Percentiles rank a stretch among this genome's conserved stretches.
Conservation (phyloP, 2,113 vertebrate species). For the Paratilapia polleni region DNA sequence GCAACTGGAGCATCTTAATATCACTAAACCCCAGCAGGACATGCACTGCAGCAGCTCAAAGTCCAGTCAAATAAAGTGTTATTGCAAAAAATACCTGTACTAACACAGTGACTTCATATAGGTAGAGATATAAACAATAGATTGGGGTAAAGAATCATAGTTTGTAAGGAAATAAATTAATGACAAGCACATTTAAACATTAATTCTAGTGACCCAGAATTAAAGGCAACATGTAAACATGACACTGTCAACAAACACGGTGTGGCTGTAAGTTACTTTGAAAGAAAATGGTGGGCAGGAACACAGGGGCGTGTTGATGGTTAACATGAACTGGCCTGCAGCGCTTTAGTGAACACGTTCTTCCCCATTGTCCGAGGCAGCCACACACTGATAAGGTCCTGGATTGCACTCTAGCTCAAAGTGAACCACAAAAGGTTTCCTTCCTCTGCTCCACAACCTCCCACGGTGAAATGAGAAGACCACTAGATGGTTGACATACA, state of each 20-base stretch:
- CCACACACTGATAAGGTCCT: slow-evolving; percentile 61
- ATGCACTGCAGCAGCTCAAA: not conserved
- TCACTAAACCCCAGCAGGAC: slow-evolving; percentile 40
- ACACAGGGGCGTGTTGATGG: slow-evolving; percentile 3
- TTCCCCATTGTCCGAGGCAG: slow-evolving; percentile 60
- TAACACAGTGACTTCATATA: not conserved
- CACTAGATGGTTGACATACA: slow-evolving; percentile 44
- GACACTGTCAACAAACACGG: not conserved
- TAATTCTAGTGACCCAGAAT: not conserved
- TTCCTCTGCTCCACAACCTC: slow-evolving; percentile 56
- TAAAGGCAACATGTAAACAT: not conserved
- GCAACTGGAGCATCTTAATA: slow-evolving; percentile 36
- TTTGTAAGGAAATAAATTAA: not conserved
- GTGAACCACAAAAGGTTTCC: slow-evolving; percentile 61
- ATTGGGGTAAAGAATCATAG: not conserved
- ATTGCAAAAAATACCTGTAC: slow-evolving; percentile 9
- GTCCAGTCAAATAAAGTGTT: slow-evolving; percentile 14
- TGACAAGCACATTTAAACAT: not conserved
- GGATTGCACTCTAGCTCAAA: slow-evolving; percentile 57
- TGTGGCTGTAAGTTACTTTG: not conserved
- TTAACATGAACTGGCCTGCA: slow-evolving; percentile 35
- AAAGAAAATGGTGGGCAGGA: slow-evolving; percentile 2
- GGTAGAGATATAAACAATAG: not conserved
- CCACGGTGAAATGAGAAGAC: slow-evolving; percentile 62
- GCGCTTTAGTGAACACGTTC: slow-evolving; percentile 49